Base-by-base conservation (phyloP, 2,797 vertebrate genomes). In the Dallia pectoralis region DNA sequence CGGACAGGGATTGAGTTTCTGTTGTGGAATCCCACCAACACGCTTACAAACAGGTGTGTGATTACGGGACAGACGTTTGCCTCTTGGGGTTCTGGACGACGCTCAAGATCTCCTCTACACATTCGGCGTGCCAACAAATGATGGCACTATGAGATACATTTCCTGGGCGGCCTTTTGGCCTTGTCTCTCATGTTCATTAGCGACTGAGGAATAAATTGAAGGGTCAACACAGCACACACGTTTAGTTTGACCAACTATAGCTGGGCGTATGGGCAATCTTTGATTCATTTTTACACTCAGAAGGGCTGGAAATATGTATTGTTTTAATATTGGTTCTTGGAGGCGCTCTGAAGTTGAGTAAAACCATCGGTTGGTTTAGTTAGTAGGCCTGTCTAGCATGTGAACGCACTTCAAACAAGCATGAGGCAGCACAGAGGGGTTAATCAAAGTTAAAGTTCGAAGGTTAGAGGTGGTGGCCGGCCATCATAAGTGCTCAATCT, bases 391-490 rank as follows among this genome's bases (percentile, higher is more conserved):
- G 74, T 81, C 70, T 4, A 73, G 69, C 48, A 85, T 72, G 80
- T 92, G 89, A 89, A 79, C 81, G 83, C 71, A 81, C 69, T 76
- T 36, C 16, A 70, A 6, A 76, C 64, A 79, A 72, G 73, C 62
- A 3, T 68, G 40, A 44, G 40, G 12, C 40, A 44, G 40, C 77
- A 78, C 74, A 77, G 48, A 71, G n/a, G 69, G 76, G 78, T 84
- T 82, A 83, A 76, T 74, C 18, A 69, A 65, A 77, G 3, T 44
- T 2, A 44, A 6, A 44, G 16, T 47, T 69, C 25, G 70, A 85
- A 71, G 70, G 82, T 77, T 27, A 48, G 63, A 49, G 59, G 53
- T 73, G 75, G 76, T 53, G 74, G 62, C 67, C 29, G 25, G 4
- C 25, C 51, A 67, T 2, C 49, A 74, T 36, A 44, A 44, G 65